Evolutionary conservation across 2,113 vertebrate genomes (phyloP).

Genomic region (Corvus hawaiiensis): DNA sequence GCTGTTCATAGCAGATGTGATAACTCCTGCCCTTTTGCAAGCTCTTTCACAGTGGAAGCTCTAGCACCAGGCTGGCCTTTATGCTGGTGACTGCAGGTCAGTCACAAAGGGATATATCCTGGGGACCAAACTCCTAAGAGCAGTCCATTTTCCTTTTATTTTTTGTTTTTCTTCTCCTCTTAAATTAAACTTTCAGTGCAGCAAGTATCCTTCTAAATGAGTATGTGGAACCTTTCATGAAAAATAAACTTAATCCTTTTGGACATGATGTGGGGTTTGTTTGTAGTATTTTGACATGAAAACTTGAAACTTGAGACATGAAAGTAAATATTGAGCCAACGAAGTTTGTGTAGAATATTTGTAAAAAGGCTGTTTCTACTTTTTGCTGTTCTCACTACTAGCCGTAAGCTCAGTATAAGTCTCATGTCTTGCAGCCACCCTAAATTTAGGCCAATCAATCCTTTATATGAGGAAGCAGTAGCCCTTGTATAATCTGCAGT

Average conservation of each 20-base stretch:
- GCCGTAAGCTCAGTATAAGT: neutral
- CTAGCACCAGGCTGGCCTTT: conserved; percentile 21
- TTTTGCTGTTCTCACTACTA: neutral
- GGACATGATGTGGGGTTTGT: neutral
- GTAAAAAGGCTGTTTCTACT: neutral
- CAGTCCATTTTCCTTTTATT: neutral
- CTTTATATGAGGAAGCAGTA: neutral
- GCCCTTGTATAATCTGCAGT: neutral
- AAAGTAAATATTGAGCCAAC: neutral
- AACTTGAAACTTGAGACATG: neutral
- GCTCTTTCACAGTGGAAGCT: neutral
- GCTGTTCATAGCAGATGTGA: neutral
- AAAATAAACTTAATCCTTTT: conserved; percentile 41
- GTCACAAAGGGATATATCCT: conserved; percentile 17
- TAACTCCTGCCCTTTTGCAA: neutral
- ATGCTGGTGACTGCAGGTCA: conserved; percentile 41
- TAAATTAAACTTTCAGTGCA: conserved; percentile 5
- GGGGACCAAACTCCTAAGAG: conserved; percentile 30
- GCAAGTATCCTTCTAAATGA: neutral
- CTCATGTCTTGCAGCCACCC: neutral
- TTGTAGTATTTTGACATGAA: neutral
- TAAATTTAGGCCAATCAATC: neutral
- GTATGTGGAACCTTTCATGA: conserved; percentile 4
- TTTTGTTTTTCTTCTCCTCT: neutral
- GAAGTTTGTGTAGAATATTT: neutral